Percentiles rank a stretch among this genome's conserved stretches.
phyloP scores from a whole-genome alignment of 2,888 invertebrate species.

The Drosophila vallismaia region DNA sequence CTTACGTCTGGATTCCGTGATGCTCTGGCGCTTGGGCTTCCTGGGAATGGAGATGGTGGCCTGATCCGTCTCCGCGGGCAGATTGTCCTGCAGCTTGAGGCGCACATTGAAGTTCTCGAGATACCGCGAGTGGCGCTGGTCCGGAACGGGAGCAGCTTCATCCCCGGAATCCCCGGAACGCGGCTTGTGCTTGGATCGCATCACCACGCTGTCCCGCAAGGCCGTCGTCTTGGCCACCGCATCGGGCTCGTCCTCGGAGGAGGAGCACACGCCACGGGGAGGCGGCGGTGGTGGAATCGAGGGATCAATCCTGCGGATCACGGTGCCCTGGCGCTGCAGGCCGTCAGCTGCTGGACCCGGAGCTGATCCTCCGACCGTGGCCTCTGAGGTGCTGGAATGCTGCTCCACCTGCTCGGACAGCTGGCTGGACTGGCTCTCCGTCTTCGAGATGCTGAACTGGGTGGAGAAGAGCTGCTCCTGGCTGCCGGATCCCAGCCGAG shows the following conservation, averaged over 20 bases:
- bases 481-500: slow-evolving; percentile 87
- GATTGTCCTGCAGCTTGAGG: slow-evolving; percentile 81
- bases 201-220: slow-evolving; percentile 60
- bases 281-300: slow-evolving; percentile 37
- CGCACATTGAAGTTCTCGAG: slow-evolving; percentile 83
- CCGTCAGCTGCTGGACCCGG: slow-evolving; percentile 49
- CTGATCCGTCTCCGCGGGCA: slow-evolving; percentile 38
- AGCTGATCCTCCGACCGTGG: not conserved
- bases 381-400: slow-evolving; percentile 11
- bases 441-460: slow-evolving; percentile 87
- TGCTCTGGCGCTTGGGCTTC: slow-evolving; percentile 76
- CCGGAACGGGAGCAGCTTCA: slow-evolving; percentile 57
- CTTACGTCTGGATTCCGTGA: slow-evolving; percentile 59
- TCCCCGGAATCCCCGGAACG: slow-evolving; percentile 81
- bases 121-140: slow-evolving; percentile 82
- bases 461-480: slow-evolving; percentile 89
- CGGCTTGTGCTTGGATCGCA: slow-evolving; percentile 80
- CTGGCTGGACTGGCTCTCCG: slow-evolving; percentile 87
- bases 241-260: slow-evolving; percentile 77
- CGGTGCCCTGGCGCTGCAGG: slow-evolving; percentile 81
- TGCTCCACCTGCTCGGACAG: slow-evolving; percentile 84
- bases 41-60: slow-evolving; percentile 15
- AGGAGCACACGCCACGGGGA: slow-evolving; percentile 65
- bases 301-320: slow-evolving; percentile 68
- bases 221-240: slow-evolving; percentile 3